Base-by-base conservation (phyloP, 1,140 invertebrate genomes). In the Drosophila auraria region DNA sequence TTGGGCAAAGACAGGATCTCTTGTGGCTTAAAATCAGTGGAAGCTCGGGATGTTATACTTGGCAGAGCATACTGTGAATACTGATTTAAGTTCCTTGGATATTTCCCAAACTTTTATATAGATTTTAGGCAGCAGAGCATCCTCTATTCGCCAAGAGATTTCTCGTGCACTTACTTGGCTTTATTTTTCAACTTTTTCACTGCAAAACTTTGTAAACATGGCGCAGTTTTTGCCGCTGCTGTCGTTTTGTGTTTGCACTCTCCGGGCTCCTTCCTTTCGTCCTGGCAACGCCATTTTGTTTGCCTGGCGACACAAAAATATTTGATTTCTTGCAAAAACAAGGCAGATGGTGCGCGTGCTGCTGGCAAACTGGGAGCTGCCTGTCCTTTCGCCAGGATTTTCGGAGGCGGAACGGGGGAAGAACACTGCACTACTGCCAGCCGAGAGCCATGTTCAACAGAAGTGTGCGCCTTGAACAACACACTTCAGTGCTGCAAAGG, bases 241-340 rank as follows among this genome's bases (percentile, higher is more conserved):
- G 71, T 72, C 54, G 61, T 69, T 65, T 53, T 74, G 74, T 80
- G 82, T 84, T 76, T 65, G 73, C 76, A 78, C 75, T 78, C 57
- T 62, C 42, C 69, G 4, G 30, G 40, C 40, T 44, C 14, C 38
- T 45, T 70, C 36, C 54, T 58, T 78, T 51, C 66, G 74, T 64
- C 78, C 74, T 75, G 78, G 82, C 86, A 89, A 89, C 84, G 84
- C 86, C 84, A 90, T 89, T 89, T 90, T 89, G 84, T 89, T 89
- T 89, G 86, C 84, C 62, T 89, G 74, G 86, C 84, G 84, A 89
- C 84, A 89, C 84, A 89, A 90, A 89, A 89, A 89, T 89, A 89
- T 89, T 89, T 89, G 84, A 89, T 89, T 89, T 89, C 82, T 89
- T 89, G 86, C 63, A 89, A 90, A 90, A 90, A 87, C 80, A 87